Evolutionary conservation across 2,113 vertebrate genomes (phyloP), one percentile per base, ranked within the genome.

Genomic region (Tapirus terrestris): DNA sequence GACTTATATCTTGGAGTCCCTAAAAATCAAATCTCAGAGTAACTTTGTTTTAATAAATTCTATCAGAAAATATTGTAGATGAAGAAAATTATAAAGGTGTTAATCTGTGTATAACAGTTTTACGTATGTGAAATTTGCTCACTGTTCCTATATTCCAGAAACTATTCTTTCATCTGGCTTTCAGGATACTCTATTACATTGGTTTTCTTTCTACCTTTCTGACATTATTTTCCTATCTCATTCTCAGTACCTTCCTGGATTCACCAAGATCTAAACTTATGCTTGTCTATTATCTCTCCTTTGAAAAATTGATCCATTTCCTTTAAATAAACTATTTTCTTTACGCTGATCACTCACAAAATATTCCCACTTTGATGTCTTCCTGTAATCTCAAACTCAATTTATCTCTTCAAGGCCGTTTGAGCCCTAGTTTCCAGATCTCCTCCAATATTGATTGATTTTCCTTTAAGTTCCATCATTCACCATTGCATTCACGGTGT

Each of bases 391-490:
- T 87, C 48, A 83, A 95, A 83, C 23, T 87, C 51, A 82, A n/a
- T 11, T 85, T 39, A 84, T 80, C 70, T 84, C 56, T 48, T 93
- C 53, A 75, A 91, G 67, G 43, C 48, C 65, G 91, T 87, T 80
- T 67, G 65, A 93, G 18, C 23, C 48, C 43, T 36, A 13, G 23
- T 53, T 96, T 91, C 43, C 60, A 91, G 56, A 87, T 96, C 39
- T 91, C 67, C 80, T 81, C 67, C 29, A 90, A 53, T 81, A 84
- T 12, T 95, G 72, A 92, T 8, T 80, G 39, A 85, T 80, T 80
- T 93, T 84, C 63, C 56, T 77, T 6, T 36, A 90, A 90, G 65
- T 93, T 93, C 23, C 33, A 60, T 76, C 80, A 67, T 93, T 97
- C 39, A 76, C 60, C 53, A 61, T 0, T 67, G 12, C 16, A 70